Evolutionary conservation across 1,140 invertebrate genomes (phyloP), one percentile per base, ranked within the genome.

Genomic region (Andricus grossulariae): DNA sequence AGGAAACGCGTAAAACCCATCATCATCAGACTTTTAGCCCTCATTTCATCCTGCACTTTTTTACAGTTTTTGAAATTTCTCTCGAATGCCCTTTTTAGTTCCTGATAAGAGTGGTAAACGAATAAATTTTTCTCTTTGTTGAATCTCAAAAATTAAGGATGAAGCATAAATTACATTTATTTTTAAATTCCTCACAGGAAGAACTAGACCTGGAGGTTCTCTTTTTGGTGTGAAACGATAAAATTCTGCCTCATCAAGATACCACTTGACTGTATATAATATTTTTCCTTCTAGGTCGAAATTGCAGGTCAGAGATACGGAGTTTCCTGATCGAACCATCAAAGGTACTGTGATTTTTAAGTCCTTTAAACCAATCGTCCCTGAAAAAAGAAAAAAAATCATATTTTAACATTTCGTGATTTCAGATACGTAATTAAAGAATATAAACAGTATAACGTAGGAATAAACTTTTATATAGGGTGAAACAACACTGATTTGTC

Each of bases 221-320:
- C 95, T 94, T 74, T 94, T 95, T 0, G 95, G 94, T 10, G 94
- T 92, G 85, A 93, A 96, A 83, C 95, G 92, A 90, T 95, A 96
- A 92, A 97, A 97, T 90, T 97, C 96, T 19, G 93, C 92, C 57
- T 95, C 94, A 54, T 94, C 94, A 70, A 94, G 93, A 89, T 97
- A 97, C 96, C 96, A 97, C 89, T 96, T 95, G 81, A 97, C 95
- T 2, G 95, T 95, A 88, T 97, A 97, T 3, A 97, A 92, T 11
- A 93, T 90, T 25, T 94, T 94, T 51, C 94, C 92, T 82, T 97
- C 95, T 76, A 97, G 91, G 86, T 97, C 96, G 88, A 97, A 97
- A 83, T 95, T 93, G 88, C 96, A 97, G 19, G 94, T 93, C 66
- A 97, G 92, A 57, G 93, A 93, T 21, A 95, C 95, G 12, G 94